Base-by-base conservation (phyloP, 2,888 invertebrate species). In the Tenodera sinensis region DNA sequence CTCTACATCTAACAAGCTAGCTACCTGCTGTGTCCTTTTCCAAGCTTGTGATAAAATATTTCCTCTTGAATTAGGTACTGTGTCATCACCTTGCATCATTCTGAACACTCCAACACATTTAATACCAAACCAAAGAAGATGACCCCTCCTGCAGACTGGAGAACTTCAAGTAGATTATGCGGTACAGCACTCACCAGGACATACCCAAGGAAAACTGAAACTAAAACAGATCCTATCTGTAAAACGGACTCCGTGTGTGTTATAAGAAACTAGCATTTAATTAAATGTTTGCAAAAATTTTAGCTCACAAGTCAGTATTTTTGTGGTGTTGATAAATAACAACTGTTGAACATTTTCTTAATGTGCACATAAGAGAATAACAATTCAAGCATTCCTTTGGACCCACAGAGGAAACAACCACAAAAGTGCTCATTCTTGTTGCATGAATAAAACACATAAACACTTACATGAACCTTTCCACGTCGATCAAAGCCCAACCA, bases 1-100 rank as follows among this genome's bases (percentile, higher is more conserved):
- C 42, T 42, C 3, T 42, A 12, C 54, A 71, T 20, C 54, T 71
- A 71, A 71, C 54, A 71, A 14, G 1, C 25, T 30, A 28, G 1
- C 34, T 93, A 96, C 96, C 95, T 96, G 96, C 92, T 95, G 96
- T 93, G 96, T 93, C 93, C 96, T 95, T 88, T 94, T 95, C 95
- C 95, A 95, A 91, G 95, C 94, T 94, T 96, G 96, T 91, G 95
- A 95, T 92, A 96, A 93, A 91, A 95, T 94, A 93, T 95, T 95
- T 94, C 94, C 95, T 93, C 95, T 95, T 91, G 93, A 93, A 92
- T 93, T 93, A 92, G 96, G 94, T 92, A 94, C 93, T 93, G 96
- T 94, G 94, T 96, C 96, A 93, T 96, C 96, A 93, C 96, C 96
- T 94, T 96, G 96, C 95, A 95, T 96, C 95, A 95, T 95, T 82